phyloP scores from a whole-genome alignment of 2,888 invertebrate species.

The Eupithecia dodoneata region DNA sequence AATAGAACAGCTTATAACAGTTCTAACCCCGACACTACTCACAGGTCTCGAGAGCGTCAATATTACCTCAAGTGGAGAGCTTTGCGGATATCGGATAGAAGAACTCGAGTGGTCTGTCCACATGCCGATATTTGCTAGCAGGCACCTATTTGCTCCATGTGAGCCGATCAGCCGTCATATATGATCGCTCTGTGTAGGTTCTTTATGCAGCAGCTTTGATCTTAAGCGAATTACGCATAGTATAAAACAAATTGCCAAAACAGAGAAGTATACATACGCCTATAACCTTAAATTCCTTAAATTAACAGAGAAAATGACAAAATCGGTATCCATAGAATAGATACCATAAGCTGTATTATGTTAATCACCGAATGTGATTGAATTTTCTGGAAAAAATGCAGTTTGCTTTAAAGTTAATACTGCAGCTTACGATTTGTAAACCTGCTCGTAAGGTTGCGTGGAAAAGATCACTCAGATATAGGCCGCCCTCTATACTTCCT shows the following conservation, averaged over 20 bases:
- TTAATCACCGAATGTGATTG: not conserved
- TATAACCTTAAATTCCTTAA: no score
- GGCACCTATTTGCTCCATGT: constrained; percentile 54
- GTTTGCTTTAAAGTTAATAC: not conserved
- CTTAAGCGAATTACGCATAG: not conserved
- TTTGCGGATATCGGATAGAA: constrained; percentile 63
- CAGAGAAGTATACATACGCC: no score
- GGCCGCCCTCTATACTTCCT: no score
- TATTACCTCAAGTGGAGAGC: constrained; percentile 45
- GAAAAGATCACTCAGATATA: no score
- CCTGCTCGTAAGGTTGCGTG: no score
- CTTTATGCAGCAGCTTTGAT: constrained; percentile 2
- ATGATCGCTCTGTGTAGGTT: constrained; percentile 47
- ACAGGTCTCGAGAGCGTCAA: constrained; percentile 31
- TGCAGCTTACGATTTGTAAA: not conserved
- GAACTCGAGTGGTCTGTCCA: constrained; percentile 70
- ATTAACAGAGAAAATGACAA: no score
- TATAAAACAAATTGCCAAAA: no score
- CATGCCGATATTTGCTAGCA: constrained; percentile 56
- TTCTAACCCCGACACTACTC: constrained; percentile 36
- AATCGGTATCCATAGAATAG: no score
- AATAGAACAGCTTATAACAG: constrained; percentile 32
- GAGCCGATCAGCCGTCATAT: constrained; percentile 59
- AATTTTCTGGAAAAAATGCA: not conserved
- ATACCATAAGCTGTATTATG: no score